These are phyloP conservation scores for Stichopus chloronotus DNA, from an alignment of 35 echinoderm and acorn worm genomes.

Conservation along the genomic window DNA sequence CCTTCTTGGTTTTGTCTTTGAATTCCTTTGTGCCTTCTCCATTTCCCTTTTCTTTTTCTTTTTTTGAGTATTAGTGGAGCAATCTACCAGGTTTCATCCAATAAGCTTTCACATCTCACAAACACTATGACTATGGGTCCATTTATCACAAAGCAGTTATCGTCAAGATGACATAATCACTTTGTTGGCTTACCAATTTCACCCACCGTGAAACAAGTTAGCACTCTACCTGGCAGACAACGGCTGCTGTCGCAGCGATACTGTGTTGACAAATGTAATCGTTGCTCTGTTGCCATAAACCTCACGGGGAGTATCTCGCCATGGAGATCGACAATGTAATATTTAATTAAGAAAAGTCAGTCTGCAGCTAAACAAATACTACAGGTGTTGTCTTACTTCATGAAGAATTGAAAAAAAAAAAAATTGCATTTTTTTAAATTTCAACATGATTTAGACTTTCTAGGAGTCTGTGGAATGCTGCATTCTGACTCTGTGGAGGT, in stretches of 20 bases:
- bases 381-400: not conserved
- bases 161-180: too few species aligned
- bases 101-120: too few species aligned
- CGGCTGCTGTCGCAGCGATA: constrained; percentile 31
- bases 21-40: too few species aligned
- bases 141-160: too few species aligned
- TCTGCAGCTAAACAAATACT: not conserved
- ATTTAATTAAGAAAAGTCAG: constrained; percentile 1
- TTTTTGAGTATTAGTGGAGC: too few species aligned
- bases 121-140: too few species aligned
- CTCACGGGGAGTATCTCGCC: not conserved
- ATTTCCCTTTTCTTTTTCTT: too few species aligned
- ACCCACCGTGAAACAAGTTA: too few species aligned
- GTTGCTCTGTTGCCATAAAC: constrained; percentile 25
- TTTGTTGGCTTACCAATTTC: too few species aligned
- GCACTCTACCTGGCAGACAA: not conserved
- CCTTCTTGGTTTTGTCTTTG: too few species aligned
- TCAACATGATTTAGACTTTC: not conserved
- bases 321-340: constrained; percentile 5
- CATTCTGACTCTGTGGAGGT: not conserved
- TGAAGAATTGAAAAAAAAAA: not conserved
- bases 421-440: not conserved
- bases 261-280: constrained; percentile 37
- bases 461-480: not conserved
- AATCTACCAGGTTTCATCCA: too few species aligned